Evolutionary conservation across 2,113 vertebrate species (phyloP).

Genomic region (Microtus montanus): DNA sequence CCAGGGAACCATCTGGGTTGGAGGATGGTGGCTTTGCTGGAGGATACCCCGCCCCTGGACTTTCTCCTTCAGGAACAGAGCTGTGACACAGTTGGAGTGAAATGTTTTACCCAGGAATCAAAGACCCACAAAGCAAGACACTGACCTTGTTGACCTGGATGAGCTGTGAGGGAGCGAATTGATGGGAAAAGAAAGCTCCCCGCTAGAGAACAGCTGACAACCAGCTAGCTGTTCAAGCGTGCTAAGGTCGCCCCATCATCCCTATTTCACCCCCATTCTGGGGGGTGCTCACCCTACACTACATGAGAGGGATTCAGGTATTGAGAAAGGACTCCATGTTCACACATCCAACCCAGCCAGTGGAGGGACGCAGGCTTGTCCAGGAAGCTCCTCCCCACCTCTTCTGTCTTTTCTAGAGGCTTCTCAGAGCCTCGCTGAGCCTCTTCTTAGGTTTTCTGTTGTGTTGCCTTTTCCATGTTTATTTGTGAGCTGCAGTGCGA

Average conservation of each 20-base stretch:
- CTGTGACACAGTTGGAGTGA: background rate
- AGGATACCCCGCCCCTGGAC: too few species aligned
- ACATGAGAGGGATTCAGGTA: rapidly evolving
- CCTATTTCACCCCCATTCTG: too few species aligned
- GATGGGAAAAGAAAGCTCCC: background rate
- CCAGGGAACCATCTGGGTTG: rapidly evolving
- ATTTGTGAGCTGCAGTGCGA: slow-evolving; percentile 65
- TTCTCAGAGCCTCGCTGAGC: background rate
- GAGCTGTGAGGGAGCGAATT: background rate
- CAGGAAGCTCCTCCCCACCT: background rate
- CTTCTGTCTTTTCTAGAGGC: background rate
- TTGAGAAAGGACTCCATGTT: too few species aligned
- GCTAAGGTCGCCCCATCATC: background rate
- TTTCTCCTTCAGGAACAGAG: background rate
- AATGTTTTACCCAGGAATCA: too few species aligned
- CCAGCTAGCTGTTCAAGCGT: background rate
- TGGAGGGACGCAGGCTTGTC: too few species aligned
- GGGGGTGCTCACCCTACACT: background rate
- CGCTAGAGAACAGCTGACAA: background rate
- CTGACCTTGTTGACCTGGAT: too few species aligned
- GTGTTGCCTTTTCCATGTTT: slow-evolving; percentile 64
- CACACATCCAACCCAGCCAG: background rate
- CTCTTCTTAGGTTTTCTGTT: slow-evolving; percentile 50
- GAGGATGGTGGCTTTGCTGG: background rate
- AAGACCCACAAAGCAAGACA: background rate